Percentiles rank a stretch among this genome's conserved stretches.
phyloP scores from a whole-genome alignment of 2,888 invertebrate genomes.

The Mechanitis mazaeus region DNA sequence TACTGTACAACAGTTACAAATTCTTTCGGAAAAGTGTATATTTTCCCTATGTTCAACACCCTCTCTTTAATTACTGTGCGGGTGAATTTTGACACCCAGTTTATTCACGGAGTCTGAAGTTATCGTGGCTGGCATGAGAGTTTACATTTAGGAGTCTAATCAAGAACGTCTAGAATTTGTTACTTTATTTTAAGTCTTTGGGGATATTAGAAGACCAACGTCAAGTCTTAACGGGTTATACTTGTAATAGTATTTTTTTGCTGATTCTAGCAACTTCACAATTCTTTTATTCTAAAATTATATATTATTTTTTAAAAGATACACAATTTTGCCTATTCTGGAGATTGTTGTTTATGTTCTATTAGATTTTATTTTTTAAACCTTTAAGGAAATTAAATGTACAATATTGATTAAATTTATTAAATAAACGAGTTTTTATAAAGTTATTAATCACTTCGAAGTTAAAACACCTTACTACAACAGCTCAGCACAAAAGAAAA shows the following conservation, averaged over 20 bases:
- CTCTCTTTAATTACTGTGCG: conserved; percentile 51
- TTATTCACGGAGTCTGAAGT: conserved; percentile 38
- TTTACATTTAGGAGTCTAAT: conserved; percentile 24
- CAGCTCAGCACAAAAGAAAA: conserved; percentile 28
- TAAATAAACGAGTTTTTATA: too few species aligned
- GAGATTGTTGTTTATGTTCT: too few species aligned
- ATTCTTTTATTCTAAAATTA: too few species aligned
- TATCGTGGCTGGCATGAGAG: conserved; percentile 31
- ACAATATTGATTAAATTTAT: too few species aligned
- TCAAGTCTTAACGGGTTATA: not conserved
- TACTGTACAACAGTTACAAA: conserved; percentile 4
- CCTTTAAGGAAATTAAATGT: too few species aligned
- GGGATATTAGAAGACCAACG: not conserved
- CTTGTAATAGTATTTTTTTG: not conserved
- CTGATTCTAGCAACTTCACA: not conserved
- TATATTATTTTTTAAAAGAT: too few species aligned
- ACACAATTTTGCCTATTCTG: too few species aligned
- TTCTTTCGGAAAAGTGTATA: conserved; percentile 28
- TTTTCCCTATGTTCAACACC: conserved; percentile 30
- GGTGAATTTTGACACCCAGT: conserved; percentile 51
- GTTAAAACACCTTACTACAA: conserved; percentile 21
- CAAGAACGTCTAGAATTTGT: conserved; percentile 19
- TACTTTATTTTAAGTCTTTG: conserved; percentile 7
- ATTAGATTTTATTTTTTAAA: too few species aligned
- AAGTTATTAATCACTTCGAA: not conserved